These are phyloP conservation scores for Erythrolamprus reginae DNA, from an alignment of 2,113 vertebrate genomes.

Conservation along the genomic window DNA sequence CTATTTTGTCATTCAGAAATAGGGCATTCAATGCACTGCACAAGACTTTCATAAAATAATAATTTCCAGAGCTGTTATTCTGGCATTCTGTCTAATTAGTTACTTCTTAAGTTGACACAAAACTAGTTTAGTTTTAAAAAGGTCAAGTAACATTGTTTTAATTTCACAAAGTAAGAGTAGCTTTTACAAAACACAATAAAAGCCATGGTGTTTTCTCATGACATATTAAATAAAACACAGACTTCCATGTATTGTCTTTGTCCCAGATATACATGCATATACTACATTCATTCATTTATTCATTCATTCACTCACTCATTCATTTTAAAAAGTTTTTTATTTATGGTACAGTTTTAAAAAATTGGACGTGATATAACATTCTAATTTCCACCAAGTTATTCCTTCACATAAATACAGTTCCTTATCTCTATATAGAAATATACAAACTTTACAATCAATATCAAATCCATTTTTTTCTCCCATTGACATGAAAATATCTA, in stretches of 20 bases:
- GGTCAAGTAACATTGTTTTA: not conserved
- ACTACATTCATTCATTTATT: too few species aligned
- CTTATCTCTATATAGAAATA: too few species aligned
- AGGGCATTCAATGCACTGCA: not conserved
- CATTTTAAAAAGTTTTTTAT: too few species aligned
- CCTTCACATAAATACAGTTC: too few species aligned
- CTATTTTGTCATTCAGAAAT: not conserved
- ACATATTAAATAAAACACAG: not conserved
- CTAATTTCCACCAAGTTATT: too few species aligned
- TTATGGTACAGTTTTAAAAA: too few species aligned
- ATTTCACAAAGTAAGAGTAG: not conserved
- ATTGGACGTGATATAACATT: too few species aligned
- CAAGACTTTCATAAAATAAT: not conserved
- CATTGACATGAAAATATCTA: too few species aligned
- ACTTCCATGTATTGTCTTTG: not conserved
- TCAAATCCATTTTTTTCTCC: too few species aligned
- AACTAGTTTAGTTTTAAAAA: not conserved
- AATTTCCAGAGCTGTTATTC: not conserved
- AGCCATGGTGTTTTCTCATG: not conserved
- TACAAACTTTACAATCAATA: too few species aligned
- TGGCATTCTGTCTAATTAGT: not conserved
- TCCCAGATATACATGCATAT: not conserved
- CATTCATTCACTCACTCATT: too few species aligned
- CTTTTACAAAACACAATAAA: not conserved
- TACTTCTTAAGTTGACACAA: not conserved